A percentile compares a stretch with the other conserved stretches of the same genome.
phyloP scores from a whole-genome alignment of 2,113 vertebrate genomes.

The Oenanthe melanoleuca region DNA sequence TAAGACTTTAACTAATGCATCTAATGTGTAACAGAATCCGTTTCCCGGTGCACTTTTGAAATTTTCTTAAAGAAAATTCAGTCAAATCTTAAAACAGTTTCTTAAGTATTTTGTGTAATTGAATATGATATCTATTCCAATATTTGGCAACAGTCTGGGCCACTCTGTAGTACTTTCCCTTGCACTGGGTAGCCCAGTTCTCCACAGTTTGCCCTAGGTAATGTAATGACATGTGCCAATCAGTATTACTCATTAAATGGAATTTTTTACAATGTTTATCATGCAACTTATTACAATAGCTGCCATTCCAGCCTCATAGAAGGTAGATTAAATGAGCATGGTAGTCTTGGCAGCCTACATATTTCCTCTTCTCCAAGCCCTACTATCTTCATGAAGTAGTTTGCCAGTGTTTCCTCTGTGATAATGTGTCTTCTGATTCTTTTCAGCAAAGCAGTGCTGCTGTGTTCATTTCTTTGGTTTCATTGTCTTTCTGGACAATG shows the following conservation, averaged over 20 bases:
- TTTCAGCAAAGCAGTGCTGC: background rate
- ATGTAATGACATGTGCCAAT: fast-evolving
- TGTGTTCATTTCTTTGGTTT: background rate
- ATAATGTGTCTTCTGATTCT: background rate
- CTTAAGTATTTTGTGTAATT: background rate
- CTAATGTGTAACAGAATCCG: background rate
- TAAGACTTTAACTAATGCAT: background rate
- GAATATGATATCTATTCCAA: background rate
- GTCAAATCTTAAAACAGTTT: background rate
- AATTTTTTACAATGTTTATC: background rate
- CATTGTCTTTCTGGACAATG: background rate
- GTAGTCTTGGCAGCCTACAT: background rate
- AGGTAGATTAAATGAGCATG: background rate
- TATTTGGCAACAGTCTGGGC: background rate
- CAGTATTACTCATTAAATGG: background rate
- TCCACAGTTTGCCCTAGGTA: background rate
- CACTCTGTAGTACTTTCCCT: background rate
- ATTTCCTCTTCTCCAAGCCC: background rate
- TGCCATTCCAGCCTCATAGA: background rate
- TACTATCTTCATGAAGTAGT: background rate
- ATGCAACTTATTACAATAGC: background rate
- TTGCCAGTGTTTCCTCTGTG: background rate
- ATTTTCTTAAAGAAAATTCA: background rate
- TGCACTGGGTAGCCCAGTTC: background rate
- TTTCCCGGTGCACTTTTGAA: background rate